Conservation (phyloP, 2,888 invertebrate genomes). For the Lithophane semibrunnea region DNA sequence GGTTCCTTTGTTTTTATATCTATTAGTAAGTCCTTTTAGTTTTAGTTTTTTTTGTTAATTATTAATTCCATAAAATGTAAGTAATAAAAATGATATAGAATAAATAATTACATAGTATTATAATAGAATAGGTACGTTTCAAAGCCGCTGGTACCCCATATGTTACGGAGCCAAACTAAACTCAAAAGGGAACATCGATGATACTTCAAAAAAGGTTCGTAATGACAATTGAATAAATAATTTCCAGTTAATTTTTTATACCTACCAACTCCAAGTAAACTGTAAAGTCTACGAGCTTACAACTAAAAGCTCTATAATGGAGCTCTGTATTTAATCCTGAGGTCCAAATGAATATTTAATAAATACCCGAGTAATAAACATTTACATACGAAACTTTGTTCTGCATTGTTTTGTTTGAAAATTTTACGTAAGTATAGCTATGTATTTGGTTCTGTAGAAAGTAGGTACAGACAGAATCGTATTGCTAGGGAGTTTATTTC, state of each 20-base stretch:
- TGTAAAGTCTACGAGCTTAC: conserved; percentile 32
- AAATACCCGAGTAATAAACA: conserved; percentile 35
- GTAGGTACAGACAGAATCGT: too few species aligned
- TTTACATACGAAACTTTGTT: conserved; percentile 33
- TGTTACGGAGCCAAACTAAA: background rate
- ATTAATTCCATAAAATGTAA: too few species aligned
- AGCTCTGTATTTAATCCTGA: conserved; percentile 33
- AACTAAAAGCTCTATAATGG: conserved; percentile 42
- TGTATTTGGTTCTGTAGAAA: background rate
- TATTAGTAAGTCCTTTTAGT: too few species aligned
- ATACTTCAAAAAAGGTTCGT: background rate
- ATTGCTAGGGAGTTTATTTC: conserved; percentile 3
- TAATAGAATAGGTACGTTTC: too few species aligned
- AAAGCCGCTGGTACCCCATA: background rate
- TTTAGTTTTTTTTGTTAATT: too few species aligned
- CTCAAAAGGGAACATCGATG: background rate
- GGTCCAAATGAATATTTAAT: conserved; percentile 58
- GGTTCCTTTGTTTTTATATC: too few species aligned
- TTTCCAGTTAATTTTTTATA: background rate
- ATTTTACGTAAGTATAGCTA: too few species aligned
- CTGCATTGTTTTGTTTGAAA: conserved; percentile 21
- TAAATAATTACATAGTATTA: too few species aligned
- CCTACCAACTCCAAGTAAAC: conserved; percentile 13
- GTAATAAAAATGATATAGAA: too few species aligned
- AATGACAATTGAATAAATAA: conserved; percentile 12